These are phyloP conservation scores for Phylloscopus collybita DNA, from an alignment of 2,797 vertebrate species.

Conservation along the genomic window DNA sequence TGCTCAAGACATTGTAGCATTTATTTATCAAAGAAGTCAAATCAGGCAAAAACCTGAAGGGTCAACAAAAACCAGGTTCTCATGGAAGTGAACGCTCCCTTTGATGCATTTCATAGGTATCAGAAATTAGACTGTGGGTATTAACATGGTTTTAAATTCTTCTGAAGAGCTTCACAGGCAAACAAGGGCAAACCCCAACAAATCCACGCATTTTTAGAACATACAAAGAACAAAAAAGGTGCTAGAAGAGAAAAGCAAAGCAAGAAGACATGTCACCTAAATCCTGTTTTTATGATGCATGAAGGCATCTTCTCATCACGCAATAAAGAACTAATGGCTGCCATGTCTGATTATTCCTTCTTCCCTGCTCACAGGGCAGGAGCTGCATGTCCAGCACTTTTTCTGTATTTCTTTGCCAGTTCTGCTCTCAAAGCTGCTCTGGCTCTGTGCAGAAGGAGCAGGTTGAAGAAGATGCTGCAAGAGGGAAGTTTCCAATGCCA, in stretches of 20 bases:
- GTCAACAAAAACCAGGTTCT: not conserved
- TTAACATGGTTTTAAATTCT: not conserved
- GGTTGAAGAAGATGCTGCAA: not conserved
- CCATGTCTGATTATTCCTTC: not conserved
- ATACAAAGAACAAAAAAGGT: not conserved
- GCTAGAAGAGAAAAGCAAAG: not conserved
- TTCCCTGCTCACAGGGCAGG: not conserved
- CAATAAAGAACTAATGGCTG: not conserved
- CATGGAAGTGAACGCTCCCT: accelerated
- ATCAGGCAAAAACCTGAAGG: not conserved
- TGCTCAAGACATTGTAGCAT: not conserved
- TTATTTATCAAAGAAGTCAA: not conserved
- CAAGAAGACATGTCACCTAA: not conserved
- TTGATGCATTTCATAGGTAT: not conserved
- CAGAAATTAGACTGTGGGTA: not conserved
- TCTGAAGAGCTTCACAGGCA: not conserved
- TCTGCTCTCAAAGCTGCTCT: not conserved
- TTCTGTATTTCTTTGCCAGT: not conserved
- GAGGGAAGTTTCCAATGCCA: not conserved
- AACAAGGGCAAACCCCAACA: not conserved
- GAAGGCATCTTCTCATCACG: not conserved
- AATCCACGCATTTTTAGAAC: not conserved
- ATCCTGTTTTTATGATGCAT: not conserved
- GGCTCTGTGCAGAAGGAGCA: not conserved
- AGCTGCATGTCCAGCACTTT: not conserved